Conservation (phyloP, 2,888 invertebrate species). For the Ochlodes sylvanus region DNA sequence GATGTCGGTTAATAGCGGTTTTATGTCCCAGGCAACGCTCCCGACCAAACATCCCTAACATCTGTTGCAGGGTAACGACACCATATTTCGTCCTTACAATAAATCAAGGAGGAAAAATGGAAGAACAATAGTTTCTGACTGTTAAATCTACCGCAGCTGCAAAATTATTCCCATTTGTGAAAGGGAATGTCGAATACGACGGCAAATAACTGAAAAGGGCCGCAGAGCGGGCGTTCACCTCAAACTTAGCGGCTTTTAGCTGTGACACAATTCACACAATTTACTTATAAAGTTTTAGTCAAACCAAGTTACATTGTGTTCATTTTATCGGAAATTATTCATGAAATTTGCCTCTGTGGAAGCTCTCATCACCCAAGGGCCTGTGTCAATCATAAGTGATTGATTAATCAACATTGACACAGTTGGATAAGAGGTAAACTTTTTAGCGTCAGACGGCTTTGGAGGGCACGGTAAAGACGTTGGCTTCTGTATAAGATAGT, state of each 20-base stretch:
- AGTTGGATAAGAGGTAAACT: no score
- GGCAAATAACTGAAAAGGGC: slow-evolving; percentile 22
- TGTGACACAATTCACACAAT: background rate
- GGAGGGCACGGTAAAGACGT: no score
- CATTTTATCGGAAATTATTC: no score
- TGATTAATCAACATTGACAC: no score
- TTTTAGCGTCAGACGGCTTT: no score
- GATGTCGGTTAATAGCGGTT: background rate
- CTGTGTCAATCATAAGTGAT: no score
- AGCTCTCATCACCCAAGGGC: no score
- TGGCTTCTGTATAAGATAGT: no score
- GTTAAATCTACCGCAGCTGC: slow-evolving; percentile 25
- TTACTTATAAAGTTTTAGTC: slow-evolving; percentile 14
- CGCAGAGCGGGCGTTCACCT: slow-evolving; percentile 31
- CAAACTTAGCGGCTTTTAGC: slow-evolving; percentile 20
- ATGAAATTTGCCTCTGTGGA: no score
- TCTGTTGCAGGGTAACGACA: slow-evolving; percentile 22
- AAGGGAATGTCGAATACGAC: slow-evolving; percentile 23
- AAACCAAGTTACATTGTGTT: background rate
- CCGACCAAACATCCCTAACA: slow-evolving; percentile 1
- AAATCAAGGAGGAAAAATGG: slow-evolving; percentile 23
- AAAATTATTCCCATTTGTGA: slow-evolving; percentile 47
- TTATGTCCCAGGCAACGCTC: background rate
- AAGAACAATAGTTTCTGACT: slow-evolving; percentile 18
- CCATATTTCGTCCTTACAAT: slow-evolving; percentile 25